A percentile compares a stretch with the other conserved stretches of the same genome.
Conservation (phyloP, 53 echinoderm and acorn worm genomes). For the Astropecten irregularis region DNA sequence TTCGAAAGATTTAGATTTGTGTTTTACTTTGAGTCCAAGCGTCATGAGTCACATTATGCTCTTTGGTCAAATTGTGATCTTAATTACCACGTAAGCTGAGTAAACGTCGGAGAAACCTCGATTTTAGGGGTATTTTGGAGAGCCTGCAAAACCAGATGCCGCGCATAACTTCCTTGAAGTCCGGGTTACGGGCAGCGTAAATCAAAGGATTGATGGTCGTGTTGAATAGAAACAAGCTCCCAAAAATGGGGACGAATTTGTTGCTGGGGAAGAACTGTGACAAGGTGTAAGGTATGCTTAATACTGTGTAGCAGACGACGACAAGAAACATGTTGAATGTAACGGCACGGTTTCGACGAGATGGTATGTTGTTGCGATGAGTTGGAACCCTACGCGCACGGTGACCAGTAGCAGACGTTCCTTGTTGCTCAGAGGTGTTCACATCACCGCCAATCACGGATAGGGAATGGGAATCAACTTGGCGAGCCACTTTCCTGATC, state of each 20-base stretch:
- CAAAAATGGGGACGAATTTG: slow-evolving; percentile 11
- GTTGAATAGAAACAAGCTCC: background rate
- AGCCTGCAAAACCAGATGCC: background rate
- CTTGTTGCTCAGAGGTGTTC: no score
- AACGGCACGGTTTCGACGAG: background rate
- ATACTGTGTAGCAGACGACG: background rate
- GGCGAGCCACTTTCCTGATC: no score
- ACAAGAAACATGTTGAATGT: background rate
- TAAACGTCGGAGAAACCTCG: background rate
- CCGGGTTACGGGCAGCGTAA: background rate
- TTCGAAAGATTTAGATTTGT: no score
- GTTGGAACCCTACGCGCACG: background rate
- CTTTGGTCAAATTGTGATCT: no score
- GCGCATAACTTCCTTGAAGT: slow-evolving; percentile 10
- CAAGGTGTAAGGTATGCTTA: background rate
- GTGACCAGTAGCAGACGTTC: background rate
- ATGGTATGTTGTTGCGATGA: no score
- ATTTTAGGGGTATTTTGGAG: slow-evolving; percentile 23
- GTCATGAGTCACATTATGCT: no score
- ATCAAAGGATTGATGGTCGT: slow-evolving; percentile 15
- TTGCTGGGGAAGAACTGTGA: background rate
- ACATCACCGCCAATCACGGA: background rate
- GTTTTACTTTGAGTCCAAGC: no score
- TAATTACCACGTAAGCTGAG: no score
- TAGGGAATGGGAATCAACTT: background rate